These are phyloP conservation scores for Coracopsis vasa DNA, from an alignment of 2,113 vertebrate genomes.

Conservation along the genomic window DNA sequence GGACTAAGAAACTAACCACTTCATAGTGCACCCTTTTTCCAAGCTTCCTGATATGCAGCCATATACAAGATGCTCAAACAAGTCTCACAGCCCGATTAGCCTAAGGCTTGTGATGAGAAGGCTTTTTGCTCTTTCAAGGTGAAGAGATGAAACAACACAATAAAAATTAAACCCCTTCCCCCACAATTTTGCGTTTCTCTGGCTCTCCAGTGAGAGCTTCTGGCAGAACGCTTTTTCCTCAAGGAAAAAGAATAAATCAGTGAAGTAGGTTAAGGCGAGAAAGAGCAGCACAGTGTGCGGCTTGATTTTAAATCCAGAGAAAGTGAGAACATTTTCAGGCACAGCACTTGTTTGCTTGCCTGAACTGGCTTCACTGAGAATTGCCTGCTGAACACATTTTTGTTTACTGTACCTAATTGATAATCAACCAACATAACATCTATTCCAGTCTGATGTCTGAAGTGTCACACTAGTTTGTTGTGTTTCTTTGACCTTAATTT, in stretches of 20 bases:
- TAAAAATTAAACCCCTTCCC: neutral
- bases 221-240: constrained; percentile 28
- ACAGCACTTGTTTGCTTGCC: neutral
- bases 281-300: neutral
- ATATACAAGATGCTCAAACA: neutral
- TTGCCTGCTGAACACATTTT: neutral
- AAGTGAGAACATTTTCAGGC: neutral
- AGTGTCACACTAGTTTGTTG: constrained; percentile 30
- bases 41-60: neutral
- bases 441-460: neutral
- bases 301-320: constrained; percentile 29
- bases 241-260: constrained; percentile 53
- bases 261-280: constrained; percentile 26
- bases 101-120: neutral
- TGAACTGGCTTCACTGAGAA: neutral
- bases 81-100: neutral
- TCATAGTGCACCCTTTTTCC: neutral
- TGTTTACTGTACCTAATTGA: constrained; percentile 26
- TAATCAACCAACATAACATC: constrained; percentile 21
- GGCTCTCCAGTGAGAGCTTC: neutral
- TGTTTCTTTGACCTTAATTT: constrained; percentile 53
- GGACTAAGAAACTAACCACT: neutral
- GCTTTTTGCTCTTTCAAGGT: constrained; percentile 33
- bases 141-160: constrained; percentile 38
- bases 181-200: constrained; percentile 2